phyloP scores from a whole-genome alignment of 2,888 invertebrate species.

The Acrobasis suavella region DNA sequence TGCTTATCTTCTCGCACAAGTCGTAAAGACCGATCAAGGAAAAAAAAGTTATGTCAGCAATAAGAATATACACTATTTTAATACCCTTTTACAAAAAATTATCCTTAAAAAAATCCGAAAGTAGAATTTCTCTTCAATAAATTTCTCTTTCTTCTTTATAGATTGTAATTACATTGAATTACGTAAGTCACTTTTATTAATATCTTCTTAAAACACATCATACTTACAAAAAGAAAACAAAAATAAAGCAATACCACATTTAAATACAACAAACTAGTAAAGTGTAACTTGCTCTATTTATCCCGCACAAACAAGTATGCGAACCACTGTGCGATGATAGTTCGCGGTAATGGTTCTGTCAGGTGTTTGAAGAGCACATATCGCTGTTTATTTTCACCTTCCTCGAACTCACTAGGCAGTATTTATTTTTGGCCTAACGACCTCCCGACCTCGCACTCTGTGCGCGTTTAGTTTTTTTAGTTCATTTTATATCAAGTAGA shows the following conservation, averaged over 20 bases:
- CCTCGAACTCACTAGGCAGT: constrained; percentile 47
- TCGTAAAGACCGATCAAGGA: too few species aligned
- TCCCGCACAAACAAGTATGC: constrained; percentile 19
- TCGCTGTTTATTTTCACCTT: constrained; percentile 63
- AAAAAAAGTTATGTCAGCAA: too few species aligned
- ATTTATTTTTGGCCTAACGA: constrained; percentile 55
- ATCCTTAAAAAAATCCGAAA: too few species aligned
- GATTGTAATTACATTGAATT: too few species aligned
- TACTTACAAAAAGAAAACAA: too few species aligned
- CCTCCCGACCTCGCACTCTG: constrained; percentile 35
- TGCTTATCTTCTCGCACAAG: too few species aligned
- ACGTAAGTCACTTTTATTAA: too few species aligned
- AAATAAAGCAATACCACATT: too few species aligned
- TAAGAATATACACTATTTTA: too few species aligned
- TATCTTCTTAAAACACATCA: not conserved
- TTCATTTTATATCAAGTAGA: constrained; percentile 2
- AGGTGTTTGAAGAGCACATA: constrained; percentile 63
- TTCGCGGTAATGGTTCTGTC: constrained; percentile 70
- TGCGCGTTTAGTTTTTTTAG: constrained; percentile 20
- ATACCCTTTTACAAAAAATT: too few species aligned
- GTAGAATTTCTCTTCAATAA: too few species aligned
- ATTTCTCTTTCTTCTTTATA: too few species aligned
- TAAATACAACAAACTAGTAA: not conserved
- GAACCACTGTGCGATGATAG: constrained; percentile 55
- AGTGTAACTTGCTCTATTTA: constrained; percentile 10